Evolutionary conservation across 2,113 vertebrate species (phyloP).

Genomic region (Rhynchomys soricoides): DNA sequence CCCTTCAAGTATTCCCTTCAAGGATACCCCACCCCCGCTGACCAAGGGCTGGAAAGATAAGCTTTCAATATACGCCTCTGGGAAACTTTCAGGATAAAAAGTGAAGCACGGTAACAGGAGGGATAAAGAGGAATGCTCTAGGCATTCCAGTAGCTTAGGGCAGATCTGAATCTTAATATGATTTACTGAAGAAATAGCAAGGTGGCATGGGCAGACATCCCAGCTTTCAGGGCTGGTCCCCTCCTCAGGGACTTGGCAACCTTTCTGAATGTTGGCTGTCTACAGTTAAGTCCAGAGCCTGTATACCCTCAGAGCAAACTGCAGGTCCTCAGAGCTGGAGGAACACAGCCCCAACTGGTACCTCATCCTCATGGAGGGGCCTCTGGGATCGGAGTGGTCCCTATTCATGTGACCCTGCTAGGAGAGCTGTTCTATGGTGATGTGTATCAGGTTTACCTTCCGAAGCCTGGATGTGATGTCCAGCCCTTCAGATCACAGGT

Average conservation of each 20-base stretch:
- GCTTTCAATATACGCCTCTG: not conserved
- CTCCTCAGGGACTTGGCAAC: not conserved
- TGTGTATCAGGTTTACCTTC: not conserved
- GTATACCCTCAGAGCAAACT: not conserved
- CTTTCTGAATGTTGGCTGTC: not conserved
- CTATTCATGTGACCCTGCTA: not conserved
- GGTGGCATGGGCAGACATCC: not conserved
- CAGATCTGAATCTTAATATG: not conserved
- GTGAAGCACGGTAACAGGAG: not conserved
- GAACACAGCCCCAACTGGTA: no score
- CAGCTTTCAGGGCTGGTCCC: not conserved
- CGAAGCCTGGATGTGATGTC: not conserved
- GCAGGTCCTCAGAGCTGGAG: not conserved
- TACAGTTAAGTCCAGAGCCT: not conserved
- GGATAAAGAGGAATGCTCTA: not conserved
- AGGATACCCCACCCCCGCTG: no score
- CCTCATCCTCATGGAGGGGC: not conserved
- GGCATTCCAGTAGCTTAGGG: rapidly evolving
- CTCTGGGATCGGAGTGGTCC: not conserved
- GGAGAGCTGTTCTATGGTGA: not conserved
- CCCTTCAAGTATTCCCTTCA: not conserved
- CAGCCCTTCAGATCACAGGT: not conserved
- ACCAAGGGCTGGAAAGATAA: not conserved
- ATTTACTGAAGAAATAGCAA: not conserved
- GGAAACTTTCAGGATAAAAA: no score